These are phyloP conservation scores for Drosophila tsacasi DNA, from an alignment of 1,140 invertebrate genomes.

Conservation along the genomic window DNA sequence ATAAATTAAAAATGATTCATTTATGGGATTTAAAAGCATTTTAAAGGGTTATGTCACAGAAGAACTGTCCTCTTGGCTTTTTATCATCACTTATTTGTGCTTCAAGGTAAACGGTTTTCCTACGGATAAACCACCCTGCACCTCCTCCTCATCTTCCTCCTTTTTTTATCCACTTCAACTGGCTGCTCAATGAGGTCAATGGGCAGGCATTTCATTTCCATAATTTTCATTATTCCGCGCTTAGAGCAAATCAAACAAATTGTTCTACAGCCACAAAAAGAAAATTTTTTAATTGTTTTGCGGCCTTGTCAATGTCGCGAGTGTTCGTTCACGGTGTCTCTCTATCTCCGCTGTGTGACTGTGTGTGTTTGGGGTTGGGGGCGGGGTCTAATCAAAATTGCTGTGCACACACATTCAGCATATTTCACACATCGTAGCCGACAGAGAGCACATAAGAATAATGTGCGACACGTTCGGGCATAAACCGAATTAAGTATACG, in stretches of 20 bases:
- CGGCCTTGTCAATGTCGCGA: slow-evolving; percentile 43
- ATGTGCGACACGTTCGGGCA: slow-evolving; percentile 81
- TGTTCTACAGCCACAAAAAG: slow-evolving; percentile 31
- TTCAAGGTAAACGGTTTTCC: slow-evolving; percentile 21
- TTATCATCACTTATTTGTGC: slow-evolving; percentile 21
- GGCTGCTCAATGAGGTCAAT: slow-evolving; percentile 80
- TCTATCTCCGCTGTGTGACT: background rate
- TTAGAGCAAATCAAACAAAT: slow-evolving; percentile 81
- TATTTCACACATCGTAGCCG: slow-evolving; percentile 77
- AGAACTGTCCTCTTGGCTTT: background rate
- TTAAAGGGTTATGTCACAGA: too few relatives aligned
- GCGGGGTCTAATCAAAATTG: slow-evolving; percentile 71
- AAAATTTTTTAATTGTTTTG: slow-evolving; percentile 74
- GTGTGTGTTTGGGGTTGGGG: background rate
- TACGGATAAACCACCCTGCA: background rate
- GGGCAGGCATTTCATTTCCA: slow-evolving; percentile 71
- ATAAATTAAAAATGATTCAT: background rate
- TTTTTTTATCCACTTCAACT: slow-evolving; percentile 34
- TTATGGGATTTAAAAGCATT: background rate
- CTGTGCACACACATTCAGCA: slow-evolving; percentile 73
- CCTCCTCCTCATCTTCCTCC: background rate
- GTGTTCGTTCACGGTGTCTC: background rate
- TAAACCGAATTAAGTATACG: slow-evolving; percentile 83
- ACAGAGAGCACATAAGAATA: slow-evolving; percentile 67
- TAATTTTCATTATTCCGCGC: slow-evolving; percentile 72